phyloP scores from a whole-genome alignment of 2,888 invertebrate genomes.

The Tachina grossa region DNA sequence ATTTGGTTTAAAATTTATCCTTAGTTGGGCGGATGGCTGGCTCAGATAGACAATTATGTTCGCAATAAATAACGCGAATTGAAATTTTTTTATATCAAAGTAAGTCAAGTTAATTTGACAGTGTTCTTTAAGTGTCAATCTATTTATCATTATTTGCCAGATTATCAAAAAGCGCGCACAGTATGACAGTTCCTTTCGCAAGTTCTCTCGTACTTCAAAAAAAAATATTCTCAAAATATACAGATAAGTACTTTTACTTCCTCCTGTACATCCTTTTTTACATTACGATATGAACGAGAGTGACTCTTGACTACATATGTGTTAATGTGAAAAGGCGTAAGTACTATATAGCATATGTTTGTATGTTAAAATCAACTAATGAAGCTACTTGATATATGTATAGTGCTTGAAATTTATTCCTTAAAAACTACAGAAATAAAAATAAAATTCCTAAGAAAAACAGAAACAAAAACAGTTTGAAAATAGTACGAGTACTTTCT shows the following conservation, averaged over 20 bases:
- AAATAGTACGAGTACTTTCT: conserved; percentile 14
- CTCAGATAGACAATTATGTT: too few species aligned
- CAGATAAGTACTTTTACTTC: background rate
- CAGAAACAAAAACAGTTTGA: conserved; percentile 14
- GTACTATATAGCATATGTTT: background rate
- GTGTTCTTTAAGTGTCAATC: too few species aligned
- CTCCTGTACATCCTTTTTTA: background rate
- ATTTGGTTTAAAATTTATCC: too few species aligned
- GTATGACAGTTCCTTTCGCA: too few species aligned
- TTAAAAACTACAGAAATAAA: conserved; percentile 21
- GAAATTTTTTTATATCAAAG: too few species aligned
- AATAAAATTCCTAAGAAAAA: background rate
- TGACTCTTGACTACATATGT: background rate
- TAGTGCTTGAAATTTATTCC: conserved; percentile 58
- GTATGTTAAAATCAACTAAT: conserved; percentile 52
- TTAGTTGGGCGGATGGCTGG: too few species aligned
- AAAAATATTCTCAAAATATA: too few species aligned
- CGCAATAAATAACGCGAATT: too few species aligned
- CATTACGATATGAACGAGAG: background rate
- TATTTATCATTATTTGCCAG: too few species aligned
- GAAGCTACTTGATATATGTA: conserved; percentile 64
- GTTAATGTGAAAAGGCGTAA: background rate
- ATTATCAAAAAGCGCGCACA: too few species aligned
- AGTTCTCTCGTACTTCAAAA: too few species aligned
- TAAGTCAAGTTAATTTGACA: too few species aligned